Evolutionary conservation across 2,888 invertebrate species (phyloP).

Genomic region (Drosophila kambysellisi): DNA sequence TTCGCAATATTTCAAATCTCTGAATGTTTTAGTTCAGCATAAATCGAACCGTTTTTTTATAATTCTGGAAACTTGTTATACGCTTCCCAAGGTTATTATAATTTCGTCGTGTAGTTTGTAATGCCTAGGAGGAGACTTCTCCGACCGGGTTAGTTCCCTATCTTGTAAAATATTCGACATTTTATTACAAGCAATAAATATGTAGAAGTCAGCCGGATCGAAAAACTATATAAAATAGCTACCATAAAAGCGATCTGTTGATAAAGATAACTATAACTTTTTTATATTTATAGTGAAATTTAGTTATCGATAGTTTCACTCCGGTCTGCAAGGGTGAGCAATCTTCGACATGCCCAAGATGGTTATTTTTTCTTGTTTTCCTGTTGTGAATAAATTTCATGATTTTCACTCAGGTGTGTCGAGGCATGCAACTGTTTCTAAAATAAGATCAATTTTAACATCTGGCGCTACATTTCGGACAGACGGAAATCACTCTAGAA

Average conservation of each 20-base stretch:
- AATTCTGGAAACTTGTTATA: not conserved
- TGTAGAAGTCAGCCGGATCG: not conserved
- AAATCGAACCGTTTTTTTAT: conserved; percentile 1
- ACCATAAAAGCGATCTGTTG: not conserved
- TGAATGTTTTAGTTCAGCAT: conserved; percentile 22
- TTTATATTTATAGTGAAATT: not conserved
- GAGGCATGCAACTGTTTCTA: conserved; percentile 52
- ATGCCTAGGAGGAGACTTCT: not conserved
- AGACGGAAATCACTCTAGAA: not conserved
- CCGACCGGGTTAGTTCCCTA: not conserved
- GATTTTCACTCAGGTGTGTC: conserved; percentile 48
- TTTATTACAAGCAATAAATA: not conserved
- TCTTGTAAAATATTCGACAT: not conserved
- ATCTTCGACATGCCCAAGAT: not conserved
- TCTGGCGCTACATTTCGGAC: conserved; percentile 44
- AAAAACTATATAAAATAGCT: not conserved
- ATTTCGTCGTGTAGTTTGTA: not conserved
- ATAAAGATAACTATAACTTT: not conserved
- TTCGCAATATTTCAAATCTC: conserved; percentile 46
- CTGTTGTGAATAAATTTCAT: conserved; percentile 27
- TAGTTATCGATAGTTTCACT: not conserved
- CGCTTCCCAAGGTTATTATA: not conserved
- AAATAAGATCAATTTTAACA: conserved; percentile 48
- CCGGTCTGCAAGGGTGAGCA: not conserved
- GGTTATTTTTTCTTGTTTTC: not conserved